Evolutionary conservation across 2,888 invertebrate species (phyloP).

Genomic region (Pyrrhia umbra): DNA sequence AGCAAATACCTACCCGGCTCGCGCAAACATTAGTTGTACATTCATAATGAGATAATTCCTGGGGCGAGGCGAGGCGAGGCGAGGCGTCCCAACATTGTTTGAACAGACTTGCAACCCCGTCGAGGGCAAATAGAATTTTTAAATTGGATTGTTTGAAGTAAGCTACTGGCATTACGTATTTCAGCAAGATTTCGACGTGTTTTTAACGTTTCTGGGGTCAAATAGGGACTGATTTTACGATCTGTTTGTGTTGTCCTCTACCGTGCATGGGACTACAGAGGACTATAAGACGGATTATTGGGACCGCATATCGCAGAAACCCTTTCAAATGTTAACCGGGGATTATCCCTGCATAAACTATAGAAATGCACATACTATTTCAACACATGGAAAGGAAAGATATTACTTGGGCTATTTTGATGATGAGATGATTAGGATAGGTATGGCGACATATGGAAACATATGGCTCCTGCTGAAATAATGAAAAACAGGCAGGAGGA

Average conservation of each 20-base stretch:
- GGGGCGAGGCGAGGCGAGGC: conserved; percentile 22
- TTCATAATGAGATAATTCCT: conserved; percentile 49
- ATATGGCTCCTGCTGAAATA: no score
- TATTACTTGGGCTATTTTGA: no score
- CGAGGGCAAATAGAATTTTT: conserved; percentile 51
- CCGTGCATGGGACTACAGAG: no score
- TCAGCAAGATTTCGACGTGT: not conserved
- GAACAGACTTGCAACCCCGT: conserved; percentile 22
- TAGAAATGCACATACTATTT: no score
- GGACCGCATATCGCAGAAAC: no score
- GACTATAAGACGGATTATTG: not conserved
- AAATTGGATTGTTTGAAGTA: conserved; percentile 41
- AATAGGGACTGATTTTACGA: not conserved
- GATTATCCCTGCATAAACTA: no score
- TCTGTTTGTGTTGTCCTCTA: not conserved
- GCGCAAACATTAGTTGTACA: conserved; percentile 44
- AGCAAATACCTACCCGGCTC: conserved; percentile 15
- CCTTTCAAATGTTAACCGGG: no score
- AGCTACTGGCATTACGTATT: not conserved
- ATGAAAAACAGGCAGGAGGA: no score
- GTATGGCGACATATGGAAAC: no score
- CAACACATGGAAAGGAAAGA: no score
- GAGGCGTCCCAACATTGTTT: conserved; percentile 44
- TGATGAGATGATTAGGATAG: no score
- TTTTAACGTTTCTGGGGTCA: not conserved